Conservation (phyloP, 2,113 vertebrate species). For the Crotophaga sulcirostris region DNA sequence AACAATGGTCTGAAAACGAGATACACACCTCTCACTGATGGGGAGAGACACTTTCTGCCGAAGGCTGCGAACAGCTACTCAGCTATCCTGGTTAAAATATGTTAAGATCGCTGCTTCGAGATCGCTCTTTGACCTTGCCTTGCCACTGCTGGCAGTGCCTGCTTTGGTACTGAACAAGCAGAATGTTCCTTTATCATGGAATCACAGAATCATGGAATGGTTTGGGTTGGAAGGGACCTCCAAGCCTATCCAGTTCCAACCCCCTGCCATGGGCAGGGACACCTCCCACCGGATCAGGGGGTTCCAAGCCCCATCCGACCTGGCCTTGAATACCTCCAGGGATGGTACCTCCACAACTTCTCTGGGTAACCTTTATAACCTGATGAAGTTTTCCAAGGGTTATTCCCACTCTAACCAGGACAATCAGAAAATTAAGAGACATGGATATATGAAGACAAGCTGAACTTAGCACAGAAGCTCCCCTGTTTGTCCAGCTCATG, state of each 20-base stretch:
- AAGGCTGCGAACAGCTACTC: not conserved
- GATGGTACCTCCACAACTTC: too few species aligned
- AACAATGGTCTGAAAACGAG: rapidly evolving
- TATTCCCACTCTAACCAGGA: not conserved
- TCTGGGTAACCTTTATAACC: not conserved
- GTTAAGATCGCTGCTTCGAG: not conserved
- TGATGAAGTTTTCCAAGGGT: not conserved
- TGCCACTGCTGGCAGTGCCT: not conserved
- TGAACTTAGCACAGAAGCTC: slow-evolving; percentile 2
- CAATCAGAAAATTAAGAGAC: not conserved
- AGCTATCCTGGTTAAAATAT: not conserved
- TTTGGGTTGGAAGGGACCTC: too few species aligned
- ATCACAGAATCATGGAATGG: too few species aligned
- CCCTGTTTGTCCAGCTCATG: slow-evolving; percentile 46
- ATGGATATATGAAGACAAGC: not conserved
- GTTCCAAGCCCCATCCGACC: too few species aligned
- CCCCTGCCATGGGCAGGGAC: too few species aligned
- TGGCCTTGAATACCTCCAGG: too few species aligned
- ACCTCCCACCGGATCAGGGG: too few species aligned
- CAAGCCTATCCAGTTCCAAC: too few species aligned
- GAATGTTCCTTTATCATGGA: too few species aligned
- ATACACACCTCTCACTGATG: not conserved
- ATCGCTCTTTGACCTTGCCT: not conserved
- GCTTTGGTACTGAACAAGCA: not conserved
- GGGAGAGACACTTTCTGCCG: not conserved